Percentiles rank a stretch among this genome's conserved stretches.
Conservation (phyloP, 2,113 vertebrate genomes). For the Anthoscopus minutus region DNA sequence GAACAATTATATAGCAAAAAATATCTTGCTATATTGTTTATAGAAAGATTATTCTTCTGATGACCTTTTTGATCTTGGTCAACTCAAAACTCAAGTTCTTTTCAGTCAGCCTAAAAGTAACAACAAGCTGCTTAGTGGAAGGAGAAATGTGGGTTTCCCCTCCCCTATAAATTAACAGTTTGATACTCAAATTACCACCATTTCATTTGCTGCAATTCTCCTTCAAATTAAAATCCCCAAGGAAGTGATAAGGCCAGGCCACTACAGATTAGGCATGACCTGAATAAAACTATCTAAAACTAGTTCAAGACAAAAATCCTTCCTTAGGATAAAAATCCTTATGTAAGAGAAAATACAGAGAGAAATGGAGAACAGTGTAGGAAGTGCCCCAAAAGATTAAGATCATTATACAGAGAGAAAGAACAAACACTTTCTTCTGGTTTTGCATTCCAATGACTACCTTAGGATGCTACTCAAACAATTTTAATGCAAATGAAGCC, state of each 20-base stretch:
- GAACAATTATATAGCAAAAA: neutral
- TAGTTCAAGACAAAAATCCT: neutral
- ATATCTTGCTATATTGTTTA: neutral
- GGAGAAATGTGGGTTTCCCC: neutral
- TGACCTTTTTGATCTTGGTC: neutral
- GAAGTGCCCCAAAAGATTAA: neutral
- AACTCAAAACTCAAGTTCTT: neutral
- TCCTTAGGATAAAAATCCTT: neutral
- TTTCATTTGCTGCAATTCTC: neutral
- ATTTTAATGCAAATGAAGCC: slow-evolving; percentile 2
- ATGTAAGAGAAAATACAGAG: neutral
- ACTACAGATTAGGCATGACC: neutral
- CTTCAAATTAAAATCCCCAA: neutral
- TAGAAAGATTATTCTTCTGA: neutral
- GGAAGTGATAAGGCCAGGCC: neutral
- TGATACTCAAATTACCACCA: neutral
- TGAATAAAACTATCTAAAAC: neutral
- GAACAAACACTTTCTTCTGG: neutral
- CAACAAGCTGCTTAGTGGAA: neutral
- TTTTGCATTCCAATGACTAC: neutral
- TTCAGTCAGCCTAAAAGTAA: neutral
- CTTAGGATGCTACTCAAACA: neutral
- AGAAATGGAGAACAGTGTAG: neutral
- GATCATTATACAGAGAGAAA: neutral
- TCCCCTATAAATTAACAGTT: neutral